Conservation (phyloP, 2,888 invertebrate genomes). For the Morpho deidamia region DNA sequence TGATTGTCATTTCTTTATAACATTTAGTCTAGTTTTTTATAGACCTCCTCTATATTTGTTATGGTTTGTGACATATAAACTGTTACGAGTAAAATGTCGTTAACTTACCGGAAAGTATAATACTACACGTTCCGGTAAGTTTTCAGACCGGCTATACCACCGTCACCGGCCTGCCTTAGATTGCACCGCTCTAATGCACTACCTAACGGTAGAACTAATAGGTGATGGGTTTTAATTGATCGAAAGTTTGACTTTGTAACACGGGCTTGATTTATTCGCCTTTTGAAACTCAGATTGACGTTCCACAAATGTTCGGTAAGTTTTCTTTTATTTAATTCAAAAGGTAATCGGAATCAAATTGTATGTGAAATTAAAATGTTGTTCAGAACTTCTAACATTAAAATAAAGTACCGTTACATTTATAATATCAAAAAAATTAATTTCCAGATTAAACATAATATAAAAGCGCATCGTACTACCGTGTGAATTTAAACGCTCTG, state of each 20-base stretch:
- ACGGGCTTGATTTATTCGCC: constrained; percentile 11
- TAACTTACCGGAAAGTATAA: background rate
- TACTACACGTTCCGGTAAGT: background rate
- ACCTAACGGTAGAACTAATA: constrained; percentile 30
- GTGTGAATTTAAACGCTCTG: constrained; percentile 1
- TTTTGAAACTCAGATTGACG: constrained; percentile 17
- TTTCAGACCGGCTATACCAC: background rate
- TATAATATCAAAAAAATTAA: no score
- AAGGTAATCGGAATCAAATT: no score
- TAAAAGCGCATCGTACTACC: background rate
- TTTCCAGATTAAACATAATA: no score
- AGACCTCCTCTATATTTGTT: no score
- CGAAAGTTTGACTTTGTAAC: constrained; percentile 24
- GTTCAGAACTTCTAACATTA: constrained; percentile 1
- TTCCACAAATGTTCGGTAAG: background rate
- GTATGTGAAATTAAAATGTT: background rate
- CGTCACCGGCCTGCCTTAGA: constrained; percentile 42
- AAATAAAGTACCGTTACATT: no score
- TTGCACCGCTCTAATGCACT: constrained; percentile 40
- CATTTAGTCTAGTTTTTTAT: no score
- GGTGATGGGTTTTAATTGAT: constrained; percentile 31
- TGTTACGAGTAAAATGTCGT: no score
- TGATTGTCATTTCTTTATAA: no score
- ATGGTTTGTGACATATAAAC: no score
- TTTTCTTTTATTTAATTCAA: no score